phyloP scores from a whole-genome alignment of 2,888 invertebrate genomes.

The Atrina japonica region DNA sequence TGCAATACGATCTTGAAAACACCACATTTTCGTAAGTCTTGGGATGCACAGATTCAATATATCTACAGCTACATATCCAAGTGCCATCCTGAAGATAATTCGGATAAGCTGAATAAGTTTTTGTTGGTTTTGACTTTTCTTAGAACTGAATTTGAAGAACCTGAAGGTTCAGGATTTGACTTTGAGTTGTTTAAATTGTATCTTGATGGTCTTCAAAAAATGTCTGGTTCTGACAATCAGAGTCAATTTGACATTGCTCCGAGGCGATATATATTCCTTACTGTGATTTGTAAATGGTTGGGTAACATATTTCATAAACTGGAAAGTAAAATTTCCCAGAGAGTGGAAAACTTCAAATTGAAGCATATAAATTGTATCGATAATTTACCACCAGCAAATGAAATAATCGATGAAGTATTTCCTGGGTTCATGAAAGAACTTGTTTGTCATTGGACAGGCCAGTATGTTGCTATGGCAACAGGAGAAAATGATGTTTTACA shows the following conservation, averaged over 20 bases:
- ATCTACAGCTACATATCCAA: too few species aligned
- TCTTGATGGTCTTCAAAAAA: background rate
- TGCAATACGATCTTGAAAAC: too few species aligned
- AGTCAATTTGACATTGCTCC: conserved; percentile 46
- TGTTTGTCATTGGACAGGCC: conserved; percentile 61
- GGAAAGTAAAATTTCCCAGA: conserved; percentile 50
- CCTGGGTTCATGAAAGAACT: conserved; percentile 67
- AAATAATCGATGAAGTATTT: conserved; percentile 61
- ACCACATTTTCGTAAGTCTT: too few species aligned
- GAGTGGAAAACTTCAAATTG: conserved; percentile 64
- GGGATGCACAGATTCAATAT: too few species aligned
- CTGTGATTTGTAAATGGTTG: conserved; percentile 65
- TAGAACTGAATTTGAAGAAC: too few species aligned
- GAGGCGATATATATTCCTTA: conserved; percentile 50
- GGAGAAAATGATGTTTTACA: background rate
- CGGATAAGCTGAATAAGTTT: too few species aligned
- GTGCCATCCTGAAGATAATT: too few species aligned
- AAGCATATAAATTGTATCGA: conserved; percentile 64
- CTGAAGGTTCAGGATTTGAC: conserved; percentile 22
- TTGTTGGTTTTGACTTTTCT: too few species aligned
- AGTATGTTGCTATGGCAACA: conserved; percentile 2
- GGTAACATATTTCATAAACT: conserved; percentile 63
- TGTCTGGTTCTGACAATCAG: conserved; percentile 37
- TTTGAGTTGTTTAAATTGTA: conserved; percentile 13
- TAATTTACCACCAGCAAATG: conserved; percentile 63